Evolutionary conservation across 2,888 invertebrate genomes (phyloP).

Genomic region (Hydrotaea cyrtoneurina): DNA sequence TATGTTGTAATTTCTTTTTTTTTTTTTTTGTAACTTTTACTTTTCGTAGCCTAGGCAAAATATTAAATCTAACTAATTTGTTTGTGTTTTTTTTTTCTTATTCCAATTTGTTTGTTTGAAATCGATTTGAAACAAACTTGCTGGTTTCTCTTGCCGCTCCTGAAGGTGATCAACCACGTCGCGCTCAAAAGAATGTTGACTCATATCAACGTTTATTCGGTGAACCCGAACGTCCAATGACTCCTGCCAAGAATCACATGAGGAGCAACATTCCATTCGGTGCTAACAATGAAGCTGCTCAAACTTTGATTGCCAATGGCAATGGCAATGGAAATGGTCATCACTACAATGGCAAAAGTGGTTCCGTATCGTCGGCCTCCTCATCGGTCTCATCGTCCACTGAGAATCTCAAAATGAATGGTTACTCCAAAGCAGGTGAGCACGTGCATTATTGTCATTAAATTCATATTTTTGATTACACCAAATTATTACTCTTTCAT

Average conservation of each 20-base stretch:
- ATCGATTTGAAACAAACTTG: constrained; percentile 57
- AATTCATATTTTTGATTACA: background rate
- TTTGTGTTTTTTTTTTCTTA: too few species aligned
- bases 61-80: constrained; percentile 17
- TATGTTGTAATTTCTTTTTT: constrained; percentile 2
- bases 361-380: constrained; percentile 78
- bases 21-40: background rate
- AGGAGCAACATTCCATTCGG: constrained; percentile 83
- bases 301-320: constrained; percentile 70
- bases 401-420: constrained; percentile 78
- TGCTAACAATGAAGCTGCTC: constrained; percentile 77
- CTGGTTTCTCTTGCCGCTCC: constrained; percentile 37
- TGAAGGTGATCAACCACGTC: constrained; percentile 78
- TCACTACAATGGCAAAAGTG: constrained; percentile 76
- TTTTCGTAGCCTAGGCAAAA: background rate
- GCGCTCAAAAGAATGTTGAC: constrained; percentile 81
- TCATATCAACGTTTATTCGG: constrained; percentile 83
- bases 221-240: constrained; percentile 82
- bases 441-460: background rate
- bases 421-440: constrained; percentile 78
- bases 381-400: constrained; percentile 79
- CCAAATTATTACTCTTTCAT: constrained; percentile 29
- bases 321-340: constrained; percentile 75
- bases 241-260: constrained; percentile 82
- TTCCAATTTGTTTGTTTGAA: constrained; percentile 47